Base-by-base conservation (phyloP, 2,888 invertebrate species). In the Epinotia nisella region DNA sequence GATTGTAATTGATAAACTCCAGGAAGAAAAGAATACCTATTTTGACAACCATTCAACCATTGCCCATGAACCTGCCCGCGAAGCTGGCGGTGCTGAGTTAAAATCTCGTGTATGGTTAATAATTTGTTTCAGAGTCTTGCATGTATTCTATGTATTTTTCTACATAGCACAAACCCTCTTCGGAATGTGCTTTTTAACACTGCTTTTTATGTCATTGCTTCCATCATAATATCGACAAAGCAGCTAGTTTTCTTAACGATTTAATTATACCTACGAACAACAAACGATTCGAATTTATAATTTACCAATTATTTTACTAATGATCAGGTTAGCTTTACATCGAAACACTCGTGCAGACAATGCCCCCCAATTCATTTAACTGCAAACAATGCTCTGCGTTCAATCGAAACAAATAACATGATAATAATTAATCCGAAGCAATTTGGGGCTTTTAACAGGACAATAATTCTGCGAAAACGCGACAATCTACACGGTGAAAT, bases 401-500 rank as follows among this genome's bases (percentile, higher is more conserved):
- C 35, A 62, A 64, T 70, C 64, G 75, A 72, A 82, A 85, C 82
- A 85, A 86, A 85, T 81, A 82, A 81, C 82, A 76, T 76, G 76
- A 75, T 78, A 85, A 88, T 89, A 86, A 88, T 89, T 87, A 87
- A 88, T 87, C 80, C 75, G 76, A 78, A 80, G 81, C 84, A 82
- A 86, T 88, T 88, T 84, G 83, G 75, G 82, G 85, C 76, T 82
- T 85, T 85, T 82, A 89, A 83, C 85, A 79, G 81, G 82, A 79
- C 84, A 82, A 87, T 86, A 85, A 85, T 80, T 77, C 72, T 77
- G 81, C 77, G 76, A 81, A 85, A 85, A 83, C 81, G 82, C 84
- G 82, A 84, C 84, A 85, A 85, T 86, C 82, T 84, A 81, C 80
- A 81, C 81, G 86, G 78, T 70, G 85, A 87, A 90, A 92, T 93